Conservation (phyloP, 2,888 invertebrate species). For the Cephus spinipes region DNA sequence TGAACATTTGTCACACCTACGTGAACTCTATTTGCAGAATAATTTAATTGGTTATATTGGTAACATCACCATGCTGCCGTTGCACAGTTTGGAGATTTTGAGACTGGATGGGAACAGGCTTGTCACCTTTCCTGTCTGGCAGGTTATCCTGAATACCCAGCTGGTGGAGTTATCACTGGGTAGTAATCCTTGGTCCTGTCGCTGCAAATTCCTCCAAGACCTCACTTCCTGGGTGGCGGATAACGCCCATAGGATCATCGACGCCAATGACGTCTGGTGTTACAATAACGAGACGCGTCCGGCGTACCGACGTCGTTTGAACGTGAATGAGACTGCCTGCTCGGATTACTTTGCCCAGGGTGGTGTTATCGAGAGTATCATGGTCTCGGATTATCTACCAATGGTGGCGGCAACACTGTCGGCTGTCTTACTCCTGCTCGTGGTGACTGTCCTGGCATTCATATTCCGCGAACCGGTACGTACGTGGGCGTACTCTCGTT, state of each 20-base stretch:
- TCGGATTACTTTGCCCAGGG: constrained; percentile 88
- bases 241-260: constrained; percentile 83
- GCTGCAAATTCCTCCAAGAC: constrained; percentile 89
- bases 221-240: constrained; percentile 85
- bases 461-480: constrained; percentile 88
- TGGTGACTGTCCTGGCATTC: constrained; percentile 82
- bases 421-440: constrained; percentile 80
- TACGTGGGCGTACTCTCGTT: constrained; percentile 89
- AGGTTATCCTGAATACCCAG: constrained; percentile 74
- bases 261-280: constrained; percentile 84
- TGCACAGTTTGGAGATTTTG: constrained; percentile 83
- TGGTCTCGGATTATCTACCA: constrained; percentile 86
- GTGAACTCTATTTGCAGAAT: constrained; percentile 87
- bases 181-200: constrained; percentile 90
- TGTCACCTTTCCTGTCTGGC: constrained; percentile 83
- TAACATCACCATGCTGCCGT: constrained; percentile 82
- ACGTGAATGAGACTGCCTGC: constrained; percentile 87
- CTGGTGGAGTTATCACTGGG: constrained; percentile 83
- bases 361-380: constrained; percentile 84
- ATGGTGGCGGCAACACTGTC: constrained; percentile 85
- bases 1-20: constrained; percentile 81
- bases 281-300: constrained; percentile 81
- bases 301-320: constrained; percentile 82
- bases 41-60: constrained; percentile 84
- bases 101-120: constrained; percentile 88